A percentile compares a stretch with the other conserved stretches of the same genome.
Conservation (phyloP, 2,797 vertebrate species). For the Sternotherus odoratus region DNA sequence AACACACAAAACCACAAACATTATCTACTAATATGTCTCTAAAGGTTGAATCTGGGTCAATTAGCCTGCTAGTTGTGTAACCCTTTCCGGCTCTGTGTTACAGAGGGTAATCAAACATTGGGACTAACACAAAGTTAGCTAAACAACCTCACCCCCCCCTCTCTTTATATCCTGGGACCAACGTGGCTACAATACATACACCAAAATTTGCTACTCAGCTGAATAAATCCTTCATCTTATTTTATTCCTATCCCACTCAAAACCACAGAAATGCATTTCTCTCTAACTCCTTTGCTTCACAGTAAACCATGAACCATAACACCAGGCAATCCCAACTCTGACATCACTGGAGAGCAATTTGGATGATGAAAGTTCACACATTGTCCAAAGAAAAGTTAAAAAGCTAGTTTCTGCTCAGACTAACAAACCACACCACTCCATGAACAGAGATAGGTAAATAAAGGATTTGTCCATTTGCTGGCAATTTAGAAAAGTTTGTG, state of each 20-base stretch:
- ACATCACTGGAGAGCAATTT: neutral
- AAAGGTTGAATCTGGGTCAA: too few relatives aligned
- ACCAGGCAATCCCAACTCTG: neutral
- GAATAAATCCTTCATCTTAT: neutral
- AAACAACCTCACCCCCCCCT: too few relatives aligned
- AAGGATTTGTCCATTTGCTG: too few relatives aligned
- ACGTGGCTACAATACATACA: too few relatives aligned
- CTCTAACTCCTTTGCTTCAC: neutral
- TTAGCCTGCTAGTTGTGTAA: too few relatives aligned
- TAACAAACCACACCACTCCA: too few relatives aligned
- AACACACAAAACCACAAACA: too few relatives aligned
- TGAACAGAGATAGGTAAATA: too few relatives aligned
- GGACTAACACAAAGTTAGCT: neutral
- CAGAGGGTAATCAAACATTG: neutral
- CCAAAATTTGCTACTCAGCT: neutral
- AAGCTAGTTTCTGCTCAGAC: neutral
- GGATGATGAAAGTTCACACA: neutral
- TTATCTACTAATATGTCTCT: too few relatives aligned
- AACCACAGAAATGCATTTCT: neutral
- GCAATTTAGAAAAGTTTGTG: too few relatives aligned
- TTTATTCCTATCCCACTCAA: neutral
- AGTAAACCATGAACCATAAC: rapidly evolving
- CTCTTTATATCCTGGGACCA: too few relatives aligned
- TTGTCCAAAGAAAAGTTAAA: neutral
- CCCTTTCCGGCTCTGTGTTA: neutral